Percentiles rank a stretch among this genome's conserved stretches.
Conservation (phyloP, 2,797 vertebrate genomes). For the Channallabes apus region DNA sequence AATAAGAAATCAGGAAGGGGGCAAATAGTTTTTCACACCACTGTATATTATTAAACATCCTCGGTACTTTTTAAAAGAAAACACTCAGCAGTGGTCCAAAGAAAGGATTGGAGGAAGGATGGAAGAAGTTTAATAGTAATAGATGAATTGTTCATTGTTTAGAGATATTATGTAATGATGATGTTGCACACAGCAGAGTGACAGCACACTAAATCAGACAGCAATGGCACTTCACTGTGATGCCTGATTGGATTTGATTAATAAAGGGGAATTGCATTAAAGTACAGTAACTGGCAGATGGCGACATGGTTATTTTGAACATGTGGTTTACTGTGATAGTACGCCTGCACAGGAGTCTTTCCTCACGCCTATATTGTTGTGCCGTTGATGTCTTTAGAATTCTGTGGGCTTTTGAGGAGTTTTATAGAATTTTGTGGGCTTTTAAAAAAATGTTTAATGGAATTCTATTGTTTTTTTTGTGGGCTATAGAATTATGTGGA, state of each 20-base stretch:
- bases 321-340: not conserved
- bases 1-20: too few relatives aligned
- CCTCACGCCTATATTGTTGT: not conserved
- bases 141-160: not conserved
- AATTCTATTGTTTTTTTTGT: not conserved
- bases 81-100: not conserved
- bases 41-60: not conserved
- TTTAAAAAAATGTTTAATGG: not conserved
- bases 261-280: constrained; percentile 65
- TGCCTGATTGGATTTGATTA: constrained; percentile 68
- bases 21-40: too few relatives aligned
- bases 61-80: not conserved
- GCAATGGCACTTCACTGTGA: constrained; percentile 57
- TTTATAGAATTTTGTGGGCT: not conserved
- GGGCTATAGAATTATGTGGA: not conserved
- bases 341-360: not conserved
- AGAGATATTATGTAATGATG: constrained; percentile 2
- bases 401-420: not conserved
- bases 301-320: constrained; percentile 35
- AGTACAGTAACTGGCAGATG: constrained; percentile 75
- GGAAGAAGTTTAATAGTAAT: not conserved
- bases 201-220: constrained; percentile 7
- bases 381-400: not conserved
- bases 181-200: not conserved
- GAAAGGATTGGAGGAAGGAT: not conserved